A percentile compares a stretch with the other conserved stretches of the same genome.
phyloP scores from a whole-genome alignment of 2,797 vertebrate genomes.

The Oreortyx pictus region DNA sequence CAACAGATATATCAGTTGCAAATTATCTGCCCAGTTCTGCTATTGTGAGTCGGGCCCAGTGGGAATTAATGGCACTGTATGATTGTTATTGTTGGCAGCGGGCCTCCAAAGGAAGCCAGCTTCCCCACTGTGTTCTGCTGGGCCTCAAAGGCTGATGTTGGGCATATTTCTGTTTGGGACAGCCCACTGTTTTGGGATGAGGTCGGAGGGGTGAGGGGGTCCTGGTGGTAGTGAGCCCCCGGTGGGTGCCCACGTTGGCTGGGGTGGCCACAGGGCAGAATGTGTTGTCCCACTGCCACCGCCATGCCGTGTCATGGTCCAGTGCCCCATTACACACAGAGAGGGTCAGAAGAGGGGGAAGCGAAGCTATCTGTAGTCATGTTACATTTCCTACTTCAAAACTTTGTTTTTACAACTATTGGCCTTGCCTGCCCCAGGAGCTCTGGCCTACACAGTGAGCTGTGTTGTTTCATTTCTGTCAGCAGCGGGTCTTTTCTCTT shows the following conservation, averaged over 20 bases:
- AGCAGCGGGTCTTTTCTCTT: conserved; percentile 35
- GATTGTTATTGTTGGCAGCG: not conserved
- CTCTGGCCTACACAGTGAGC: not conserved
- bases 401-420: conserved; percentile 56
- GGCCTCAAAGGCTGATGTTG: not conserved
- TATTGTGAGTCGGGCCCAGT: not conserved
- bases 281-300: rapidly evolving
- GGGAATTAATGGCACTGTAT: conserved; percentile 24
- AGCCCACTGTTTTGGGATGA: not conserved
- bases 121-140: not conserved
- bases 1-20: conserved; percentile 20
- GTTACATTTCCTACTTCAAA: conserved; percentile 63
- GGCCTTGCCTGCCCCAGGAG: conserved; percentile 31
- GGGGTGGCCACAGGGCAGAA: not conserved
- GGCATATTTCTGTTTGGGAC: not conserved
- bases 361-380: not conserved
- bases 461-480: conserved; percentile 46
- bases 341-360: not conserved
- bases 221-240: not conserved
- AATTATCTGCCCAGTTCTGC: conserved; percentile 37
- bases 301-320: not conserved
- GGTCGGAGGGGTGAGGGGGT: rapidly evolving
- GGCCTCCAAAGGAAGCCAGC: not conserved
- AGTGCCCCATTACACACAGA: rapidly evolving
- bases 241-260: rapidly evolving